phyloP scores from a whole-genome alignment of 2,888 invertebrate species.

The Augiades crinisus region DNA sequence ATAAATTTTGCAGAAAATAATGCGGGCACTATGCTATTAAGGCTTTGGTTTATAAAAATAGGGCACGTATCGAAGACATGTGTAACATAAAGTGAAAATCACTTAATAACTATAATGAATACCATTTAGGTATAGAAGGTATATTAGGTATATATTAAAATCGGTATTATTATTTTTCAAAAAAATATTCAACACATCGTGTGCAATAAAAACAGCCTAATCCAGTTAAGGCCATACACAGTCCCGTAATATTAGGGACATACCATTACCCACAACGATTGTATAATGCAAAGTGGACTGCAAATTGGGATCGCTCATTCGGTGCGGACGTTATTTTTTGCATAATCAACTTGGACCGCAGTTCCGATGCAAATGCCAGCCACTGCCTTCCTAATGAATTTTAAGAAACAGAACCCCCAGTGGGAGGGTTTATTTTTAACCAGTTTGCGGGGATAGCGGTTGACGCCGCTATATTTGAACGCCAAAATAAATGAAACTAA shows the following conservation, averaged over 20 bases:
- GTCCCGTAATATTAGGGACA: constrained; percentile 37
- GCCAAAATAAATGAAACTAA: background rate
- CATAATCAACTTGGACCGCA: constrained; percentile 64
- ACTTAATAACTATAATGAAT: too few relatives aligned
- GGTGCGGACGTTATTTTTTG: constrained; percentile 52
- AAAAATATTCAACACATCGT: constrained; percentile 1
- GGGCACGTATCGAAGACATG: too few relatives aligned
- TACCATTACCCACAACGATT: constrained; percentile 46
- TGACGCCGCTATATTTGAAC: too few relatives aligned
- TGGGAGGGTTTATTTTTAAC: constrained; percentile 28
- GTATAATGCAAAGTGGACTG: constrained; percentile 53
- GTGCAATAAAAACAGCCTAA: constrained; percentile 1
- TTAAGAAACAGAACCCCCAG: constrained; percentile 41
- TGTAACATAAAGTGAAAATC: too few relatives aligned
- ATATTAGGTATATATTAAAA: too few relatives aligned
- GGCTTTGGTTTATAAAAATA: too few relatives aligned
- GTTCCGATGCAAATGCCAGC: constrained; percentile 64
- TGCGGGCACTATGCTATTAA: too few relatives aligned
- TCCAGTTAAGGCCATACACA: constrained; percentile 21
- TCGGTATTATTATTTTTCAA: background rate
- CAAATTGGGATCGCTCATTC: constrained; percentile 57
- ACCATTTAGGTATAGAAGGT: too few relatives aligned
- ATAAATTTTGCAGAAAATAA: too few relatives aligned
- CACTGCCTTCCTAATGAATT: constrained; percentile 48
- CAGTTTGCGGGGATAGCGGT: constrained; percentile 24